phyloP scores from a whole-genome alignment of 2,797 vertebrate genomes.

The Typhlichthys subterraneus region DNA sequence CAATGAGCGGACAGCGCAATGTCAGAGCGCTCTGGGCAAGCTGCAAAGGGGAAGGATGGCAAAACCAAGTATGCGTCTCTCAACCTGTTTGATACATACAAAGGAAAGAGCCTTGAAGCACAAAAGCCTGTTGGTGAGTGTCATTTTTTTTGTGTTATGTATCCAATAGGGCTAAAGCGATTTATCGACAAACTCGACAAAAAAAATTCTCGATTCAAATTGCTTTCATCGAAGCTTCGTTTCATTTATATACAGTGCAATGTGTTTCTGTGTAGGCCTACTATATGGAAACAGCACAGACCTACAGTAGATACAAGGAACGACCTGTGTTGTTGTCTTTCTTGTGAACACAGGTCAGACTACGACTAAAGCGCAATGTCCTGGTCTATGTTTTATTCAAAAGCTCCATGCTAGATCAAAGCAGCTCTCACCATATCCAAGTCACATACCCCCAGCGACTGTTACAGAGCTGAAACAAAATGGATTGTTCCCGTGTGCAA shows the following conservation, averaged over 20 bases:
- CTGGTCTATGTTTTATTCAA: conserved; percentile 68
- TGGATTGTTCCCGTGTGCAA: conserved; percentile 20
- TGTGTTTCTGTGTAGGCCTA: too few species aligned
- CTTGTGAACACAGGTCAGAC: too few species aligned
- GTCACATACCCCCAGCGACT: conserved; percentile 21
- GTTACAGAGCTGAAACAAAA: conserved; percentile 28
- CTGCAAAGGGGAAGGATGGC: conserved; percentile 99
- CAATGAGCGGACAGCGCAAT: conserved; percentile 99
- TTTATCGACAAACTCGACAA: too few species aligned
- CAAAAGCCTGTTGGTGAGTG: conserved; percentile 95
- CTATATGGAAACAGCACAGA: too few species aligned
- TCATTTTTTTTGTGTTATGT: background rate
- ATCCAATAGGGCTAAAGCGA: too few species aligned
- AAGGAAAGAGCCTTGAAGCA: conserved; percentile 98
- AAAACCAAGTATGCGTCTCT: conserved; percentile 97
- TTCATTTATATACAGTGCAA: too few species aligned
- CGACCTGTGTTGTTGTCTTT: too few species aligned
- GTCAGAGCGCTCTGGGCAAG: conserved; percentile 99
- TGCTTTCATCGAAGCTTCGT: too few species aligned
- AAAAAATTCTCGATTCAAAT: too few species aligned
- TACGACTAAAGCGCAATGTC: too few species aligned
- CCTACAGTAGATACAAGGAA: too few species aligned
- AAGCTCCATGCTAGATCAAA: conserved; percentile 50
- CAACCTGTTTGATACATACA: conserved; percentile 99
- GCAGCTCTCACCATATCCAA: conserved; percentile 56